Evolutionary conservation across 2,113 vertebrate species (phyloP).

Genomic region (Burhinus oedicnemus): DNA sequence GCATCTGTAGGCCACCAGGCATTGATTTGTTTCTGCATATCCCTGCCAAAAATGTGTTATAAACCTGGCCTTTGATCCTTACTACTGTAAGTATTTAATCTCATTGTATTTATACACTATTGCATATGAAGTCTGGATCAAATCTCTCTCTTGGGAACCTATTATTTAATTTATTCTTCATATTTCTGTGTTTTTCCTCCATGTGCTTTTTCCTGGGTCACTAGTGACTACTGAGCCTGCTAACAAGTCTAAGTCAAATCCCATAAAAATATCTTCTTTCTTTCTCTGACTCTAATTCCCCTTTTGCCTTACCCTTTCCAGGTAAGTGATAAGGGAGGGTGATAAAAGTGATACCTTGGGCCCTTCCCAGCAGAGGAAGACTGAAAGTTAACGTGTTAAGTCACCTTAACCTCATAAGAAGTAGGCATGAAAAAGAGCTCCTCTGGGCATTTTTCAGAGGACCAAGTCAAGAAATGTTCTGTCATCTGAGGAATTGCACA

Average conservation of each 20-base stretch:
- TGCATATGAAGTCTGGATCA: neutral
- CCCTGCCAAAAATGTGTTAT: neutral
- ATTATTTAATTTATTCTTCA: neutral
- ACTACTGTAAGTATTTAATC: constrained; percentile 10
- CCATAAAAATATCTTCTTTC: neutral
- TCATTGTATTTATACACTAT: neutral
- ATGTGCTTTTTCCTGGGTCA: neutral
- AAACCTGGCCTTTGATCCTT: constrained; percentile 2
- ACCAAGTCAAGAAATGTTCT: neutral
- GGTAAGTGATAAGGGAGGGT: neutral
- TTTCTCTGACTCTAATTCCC: neutral
- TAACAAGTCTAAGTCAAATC: neutral
- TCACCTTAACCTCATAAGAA: neutral
- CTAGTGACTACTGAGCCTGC: neutral
- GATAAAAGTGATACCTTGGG: neutral
- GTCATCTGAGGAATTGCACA: neutral
- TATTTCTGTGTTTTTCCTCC: neutral
- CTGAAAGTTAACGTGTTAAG: neutral
- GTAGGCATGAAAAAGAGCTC: neutral
- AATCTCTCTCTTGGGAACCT: neutral
- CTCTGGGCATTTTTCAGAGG: neutral
- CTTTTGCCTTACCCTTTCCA: neutral
- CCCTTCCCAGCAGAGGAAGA: neutral
- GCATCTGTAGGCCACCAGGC: neutral
- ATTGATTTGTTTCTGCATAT: neutral